phyloP scores from a whole-genome alignment of 1,140 invertebrate species.

The Lucilia cuprina region DNA sequence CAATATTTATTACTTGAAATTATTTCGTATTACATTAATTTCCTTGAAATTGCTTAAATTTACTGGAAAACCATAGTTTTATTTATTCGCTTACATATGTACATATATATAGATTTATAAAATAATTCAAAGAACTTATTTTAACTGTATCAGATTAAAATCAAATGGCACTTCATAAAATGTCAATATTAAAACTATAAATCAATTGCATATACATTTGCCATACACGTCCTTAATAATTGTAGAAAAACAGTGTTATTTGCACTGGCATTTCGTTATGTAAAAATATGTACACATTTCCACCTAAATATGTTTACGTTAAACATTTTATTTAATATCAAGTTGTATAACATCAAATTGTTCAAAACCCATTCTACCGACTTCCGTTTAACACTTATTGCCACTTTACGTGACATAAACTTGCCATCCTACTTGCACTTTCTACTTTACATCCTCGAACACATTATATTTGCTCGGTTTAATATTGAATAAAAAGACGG shows the following conservation, averaged over 20 bases:
- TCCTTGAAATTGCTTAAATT: too few species aligned
- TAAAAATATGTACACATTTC: conserved; percentile 14
- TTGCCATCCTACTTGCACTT: background rate
- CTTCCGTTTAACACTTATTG: conserved; percentile 25
- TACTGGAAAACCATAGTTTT: too few species aligned
- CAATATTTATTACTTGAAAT: too few species aligned
- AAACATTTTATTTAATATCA: conserved; percentile 26
- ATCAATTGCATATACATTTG: background rate
- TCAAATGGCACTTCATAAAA: too few species aligned
- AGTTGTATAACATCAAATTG: conserved; percentile 29
- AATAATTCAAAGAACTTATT: too few species aligned
- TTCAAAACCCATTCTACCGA: background rate
- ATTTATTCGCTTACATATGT: too few species aligned
- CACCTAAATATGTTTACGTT: conserved; percentile 25
- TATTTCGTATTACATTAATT: too few species aligned
- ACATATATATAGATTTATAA: too few species aligned
- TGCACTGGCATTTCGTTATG: conserved; percentile 4
- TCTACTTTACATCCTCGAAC: background rate
- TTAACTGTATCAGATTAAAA: too few species aligned
- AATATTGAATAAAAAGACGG: conserved; percentile 16
- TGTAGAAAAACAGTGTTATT: background rate
- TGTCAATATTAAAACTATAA: background rate
- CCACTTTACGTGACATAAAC: conserved; percentile 31
- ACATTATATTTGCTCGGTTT: background rate
- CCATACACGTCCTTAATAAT: background rate